Percentiles rank a stretch among this genome's conserved stretches.
phyloP scores from a whole-genome alignment of 2,113 vertebrate genomes.

The Podiceps cristatus region DNA sequence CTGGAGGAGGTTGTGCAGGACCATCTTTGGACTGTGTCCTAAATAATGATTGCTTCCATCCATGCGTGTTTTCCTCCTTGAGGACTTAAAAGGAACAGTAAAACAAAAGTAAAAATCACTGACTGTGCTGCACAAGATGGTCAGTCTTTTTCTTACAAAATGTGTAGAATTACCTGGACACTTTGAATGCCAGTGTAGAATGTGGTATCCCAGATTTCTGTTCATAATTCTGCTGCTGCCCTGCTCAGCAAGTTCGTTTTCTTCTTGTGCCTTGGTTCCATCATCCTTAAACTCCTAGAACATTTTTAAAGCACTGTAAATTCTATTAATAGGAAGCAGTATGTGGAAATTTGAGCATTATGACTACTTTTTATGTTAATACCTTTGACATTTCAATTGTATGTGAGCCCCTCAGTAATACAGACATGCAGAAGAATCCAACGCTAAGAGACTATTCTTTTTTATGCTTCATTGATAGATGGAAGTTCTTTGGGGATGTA shows the following conservation, averaged over 20 bases:
- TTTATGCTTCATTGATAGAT: neutral
- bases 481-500: neutral
- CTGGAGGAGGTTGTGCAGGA: neutral
- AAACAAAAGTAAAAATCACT: neutral
- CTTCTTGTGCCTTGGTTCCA: neutral
- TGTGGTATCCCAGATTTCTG: neutral
- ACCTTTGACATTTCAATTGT: neutral
- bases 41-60: neutral
- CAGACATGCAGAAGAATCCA: neutral
- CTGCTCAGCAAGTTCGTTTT: neutral
- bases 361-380: neutral
- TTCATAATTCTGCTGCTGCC: neutral
- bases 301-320: neutral
- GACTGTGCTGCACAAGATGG: neutral
- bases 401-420: neutral
- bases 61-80: neutral
- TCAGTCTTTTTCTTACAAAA: neutral
- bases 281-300: neutral
- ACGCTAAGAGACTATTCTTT: neutral
- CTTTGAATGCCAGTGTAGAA: neutral
- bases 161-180: neutral
- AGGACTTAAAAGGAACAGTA: neutral
- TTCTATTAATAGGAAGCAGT: neutral
- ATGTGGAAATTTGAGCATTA: neutral
- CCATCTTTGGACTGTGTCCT: neutral